Evolutionary conservation across 2,888 invertebrate species (phyloP).

Genomic region (Phlogophora meticulosa): DNA sequence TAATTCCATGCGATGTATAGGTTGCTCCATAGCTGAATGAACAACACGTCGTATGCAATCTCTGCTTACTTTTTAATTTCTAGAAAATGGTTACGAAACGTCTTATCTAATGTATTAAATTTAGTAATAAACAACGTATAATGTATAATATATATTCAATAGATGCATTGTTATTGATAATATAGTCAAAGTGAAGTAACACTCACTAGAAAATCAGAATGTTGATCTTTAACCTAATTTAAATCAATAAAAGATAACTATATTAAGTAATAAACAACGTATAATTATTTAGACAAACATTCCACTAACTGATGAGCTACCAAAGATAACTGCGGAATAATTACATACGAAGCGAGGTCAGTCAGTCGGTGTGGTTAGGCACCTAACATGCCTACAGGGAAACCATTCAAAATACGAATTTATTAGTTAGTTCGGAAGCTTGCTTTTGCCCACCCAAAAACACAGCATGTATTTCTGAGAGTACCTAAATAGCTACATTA

Average conservation of each 20-base stretch:
- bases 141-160: too few relatives aligned
- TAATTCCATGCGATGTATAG: not conserved
- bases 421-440: slow-evolving; percentile 42
- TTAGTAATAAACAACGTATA: too few relatives aligned
- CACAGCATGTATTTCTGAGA: not conserved
- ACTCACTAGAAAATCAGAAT: slow-evolving; percentile 6
- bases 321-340: slow-evolving; percentile 42
- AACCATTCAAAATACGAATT: slow-evolving; percentile 47
- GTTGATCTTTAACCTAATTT: slow-evolving; percentile 23
- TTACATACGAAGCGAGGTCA: slow-evolving; percentile 44
- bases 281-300: slow-evolving; percentile 30
- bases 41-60: not conserved
- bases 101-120: too few relatives aligned
- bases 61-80: not conserved
- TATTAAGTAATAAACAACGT: slow-evolving; percentile 17
- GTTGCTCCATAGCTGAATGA: not conserved
- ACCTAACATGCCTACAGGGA: slow-evolving; percentile 34
- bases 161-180: not conserved
- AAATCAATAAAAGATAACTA: slow-evolving; percentile 32
- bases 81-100: not conserved
- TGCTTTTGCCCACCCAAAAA: not conserved
- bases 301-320: slow-evolving; percentile 20
- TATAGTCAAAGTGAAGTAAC: not conserved
- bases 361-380: slow-evolving; percentile 1
- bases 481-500: not conserved